These are phyloP conservation scores for Bolinopsis microptera DNA, from an alignment of 37 sponge, comb jelly and placozoan genomes.

Conservation along the genomic window DNA sequence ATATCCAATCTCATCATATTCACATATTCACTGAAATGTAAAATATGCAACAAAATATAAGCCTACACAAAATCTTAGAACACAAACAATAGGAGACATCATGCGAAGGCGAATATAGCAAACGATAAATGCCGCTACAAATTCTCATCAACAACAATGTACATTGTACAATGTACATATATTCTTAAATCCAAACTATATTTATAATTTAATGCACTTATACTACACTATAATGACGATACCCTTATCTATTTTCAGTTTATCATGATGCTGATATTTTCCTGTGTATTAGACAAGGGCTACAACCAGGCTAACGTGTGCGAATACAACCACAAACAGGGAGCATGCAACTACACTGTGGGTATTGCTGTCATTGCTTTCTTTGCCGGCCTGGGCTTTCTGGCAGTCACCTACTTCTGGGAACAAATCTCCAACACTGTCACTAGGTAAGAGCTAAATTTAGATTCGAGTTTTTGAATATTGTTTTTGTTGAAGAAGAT, in stretches of 20 bases:
- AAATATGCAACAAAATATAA: too few species aligned
- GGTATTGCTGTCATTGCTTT: constrained; percentile 33
- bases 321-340: constrained; percentile 15
- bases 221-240: too few species aligned
- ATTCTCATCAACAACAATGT: too few species aligned
- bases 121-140: too few species aligned
- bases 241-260: constrained; percentile 39
- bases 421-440: neutral
- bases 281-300: constrained; percentile 39
- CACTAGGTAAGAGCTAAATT: neutral
- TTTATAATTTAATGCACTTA: too few species aligned
- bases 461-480: too few species aligned
- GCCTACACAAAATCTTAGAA: too few species aligned
- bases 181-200: neutral
- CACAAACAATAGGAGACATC: too few species aligned
- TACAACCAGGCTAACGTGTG: neutral
- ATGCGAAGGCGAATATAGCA: too few species aligned
- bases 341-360: constrained; percentile 29
- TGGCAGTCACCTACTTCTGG: constrained; percentile 40
- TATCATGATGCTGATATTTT: constrained; percentile 57
- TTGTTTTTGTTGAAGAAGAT: too few species aligned
- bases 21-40: too few species aligned
- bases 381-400: neutral
- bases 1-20: too few species aligned
- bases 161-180: neutral